Percentiles rank a stretch among this genome's conserved stretches.
Conservation (phyloP, 2,797 vertebrate genomes). For the Lateolabrax maculatus region DNA sequence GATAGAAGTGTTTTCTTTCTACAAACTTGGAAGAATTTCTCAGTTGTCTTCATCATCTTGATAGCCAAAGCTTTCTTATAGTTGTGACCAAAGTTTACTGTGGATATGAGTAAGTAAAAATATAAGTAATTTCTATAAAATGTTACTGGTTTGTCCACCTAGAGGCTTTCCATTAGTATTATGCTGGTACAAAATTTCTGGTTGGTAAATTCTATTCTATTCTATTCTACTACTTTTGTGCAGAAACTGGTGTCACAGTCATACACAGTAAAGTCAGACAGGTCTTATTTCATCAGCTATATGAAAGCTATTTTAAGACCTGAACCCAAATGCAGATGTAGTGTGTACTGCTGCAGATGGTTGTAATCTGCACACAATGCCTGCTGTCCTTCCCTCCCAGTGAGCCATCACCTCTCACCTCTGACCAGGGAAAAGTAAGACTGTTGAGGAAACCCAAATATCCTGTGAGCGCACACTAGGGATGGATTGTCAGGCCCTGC, state of each 20-base stretch:
- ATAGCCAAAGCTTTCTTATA: not conserved
- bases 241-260: too few relatives aligned
- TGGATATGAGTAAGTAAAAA: not conserved
- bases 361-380: slow-evolving; percentile 84
- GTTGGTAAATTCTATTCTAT: too few relatives aligned
- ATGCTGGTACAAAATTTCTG: not conserved
- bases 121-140: not conserved
- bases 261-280: slow-evolving; percentile 46
- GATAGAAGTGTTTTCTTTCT: slow-evolving; percentile 1
- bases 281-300: slow-evolving; percentile 24
- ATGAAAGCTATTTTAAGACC: slow-evolving; percentile 45
- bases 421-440: slow-evolving; percentile 74
- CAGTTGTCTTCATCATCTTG: not conserved
- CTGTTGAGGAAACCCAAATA: slow-evolving; percentile 81
- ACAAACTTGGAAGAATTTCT: slow-evolving; percentile 5
- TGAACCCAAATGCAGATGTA: slow-evolving; percentile 48
- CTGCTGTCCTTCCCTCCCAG: slow-evolving; percentile 76
- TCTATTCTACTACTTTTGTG: not conserved
- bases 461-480: slow-evolving; percentile 79
- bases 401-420: slow-evolving; percentile 83
- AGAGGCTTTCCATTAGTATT: not conserved
- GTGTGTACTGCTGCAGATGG: slow-evolving; percentile 79
- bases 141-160: not conserved
- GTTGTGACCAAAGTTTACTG: not conserved
- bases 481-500: slow-evolving; percentile 60